A percentile compares a stretch with the other conserved stretches of the same genome.
phyloP scores from a whole-genome alignment of 2,797 vertebrate genomes.

The Enteromius treurensis region DNA sequence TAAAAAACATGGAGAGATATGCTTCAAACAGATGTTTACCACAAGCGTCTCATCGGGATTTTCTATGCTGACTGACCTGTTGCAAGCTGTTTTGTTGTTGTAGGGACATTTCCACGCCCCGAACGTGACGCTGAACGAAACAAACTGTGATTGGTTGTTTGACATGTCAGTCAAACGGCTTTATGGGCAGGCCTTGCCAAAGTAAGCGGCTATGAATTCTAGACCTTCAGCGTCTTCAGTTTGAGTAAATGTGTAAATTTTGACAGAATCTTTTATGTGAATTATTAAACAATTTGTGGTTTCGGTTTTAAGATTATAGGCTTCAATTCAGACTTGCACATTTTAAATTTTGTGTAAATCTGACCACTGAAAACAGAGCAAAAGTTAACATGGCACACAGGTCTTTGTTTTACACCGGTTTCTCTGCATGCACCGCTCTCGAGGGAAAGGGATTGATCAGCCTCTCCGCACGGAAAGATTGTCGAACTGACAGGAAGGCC shows the following conservation, averaged over 20 bases:
- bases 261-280: background rate
- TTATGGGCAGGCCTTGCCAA: too few relatives aligned
- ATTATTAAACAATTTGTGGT: background rate
- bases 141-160: too few relatives aligned
- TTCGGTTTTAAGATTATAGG: background rate
- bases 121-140: too few relatives aligned
- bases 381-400: background rate
- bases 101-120: too few relatives aligned
- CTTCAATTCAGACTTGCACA: background rate
- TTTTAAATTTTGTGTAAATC: background rate
- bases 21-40: too few relatives aligned
- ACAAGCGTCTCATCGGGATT: too few relatives aligned
- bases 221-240: too few relatives aligned
- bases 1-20: too few relatives aligned
- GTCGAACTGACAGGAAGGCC: conserved; percentile 60
- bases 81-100: too few relatives aligned
- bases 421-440: conserved; percentile 45
- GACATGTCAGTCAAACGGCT: too few relatives aligned
- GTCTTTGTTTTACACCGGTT: conserved; percentile 38
- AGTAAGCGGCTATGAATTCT: too few relatives aligned
- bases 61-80: too few relatives aligned
- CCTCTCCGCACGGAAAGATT: conserved; percentile 55
- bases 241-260: conserved; percentile 10
- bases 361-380: conserved; percentile 6
- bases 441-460: conserved; percentile 58